These are phyloP conservation scores for Hippocampus abdominalis DNA, from an alignment of 2,113 vertebrate species.

Conservation along the genomic window DNA sequence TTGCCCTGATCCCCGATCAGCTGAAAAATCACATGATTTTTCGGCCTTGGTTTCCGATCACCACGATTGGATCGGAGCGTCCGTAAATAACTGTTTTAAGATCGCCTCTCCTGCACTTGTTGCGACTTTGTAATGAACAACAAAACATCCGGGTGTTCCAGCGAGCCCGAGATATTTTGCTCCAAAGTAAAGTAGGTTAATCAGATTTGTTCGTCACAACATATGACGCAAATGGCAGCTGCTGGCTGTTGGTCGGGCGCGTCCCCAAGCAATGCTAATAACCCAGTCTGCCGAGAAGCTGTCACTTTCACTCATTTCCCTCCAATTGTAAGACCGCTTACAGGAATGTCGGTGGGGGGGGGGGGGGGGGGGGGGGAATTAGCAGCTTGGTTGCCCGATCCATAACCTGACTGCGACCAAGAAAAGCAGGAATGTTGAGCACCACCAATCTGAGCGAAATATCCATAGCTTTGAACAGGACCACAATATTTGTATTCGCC, in stretches of 20 bases:
- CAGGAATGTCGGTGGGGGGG: constrained; percentile 47
- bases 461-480: constrained; percentile 17
- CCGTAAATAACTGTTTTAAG: not conserved
- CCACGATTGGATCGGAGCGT: too few species aligned
- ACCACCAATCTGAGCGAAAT: constrained; percentile 5
- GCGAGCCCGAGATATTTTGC: constrained; percentile 55
- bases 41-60: too few species aligned
- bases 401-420: constrained; percentile 17
- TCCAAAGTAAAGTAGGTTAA: constrained; percentile 71
- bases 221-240: constrained; percentile 66
- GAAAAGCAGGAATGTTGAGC: constrained; percentile 30
- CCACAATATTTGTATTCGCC: not conserved
- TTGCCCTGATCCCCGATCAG: too few species aligned
- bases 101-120: constrained; percentile 12
- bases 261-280: constrained; percentile 64
- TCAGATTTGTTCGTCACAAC: constrained; percentile 72
- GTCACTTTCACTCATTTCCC: constrained; percentile 58
- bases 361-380: constrained; percentile 48
- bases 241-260: constrained; percentile 35
- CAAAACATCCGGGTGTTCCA: constrained; percentile 41
- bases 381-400: constrained; percentile 22
- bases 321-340: constrained; percentile 48
- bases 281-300: constrained; percentile 64
- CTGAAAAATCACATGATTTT: too few species aligned
- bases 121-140: constrained; percentile 38